Percentiles rank a stretch among this genome's conserved stretches.
phyloP scores from a whole-genome alignment of 1,140 invertebrate genomes.

The Dendroctonus ponderosae region DNA sequence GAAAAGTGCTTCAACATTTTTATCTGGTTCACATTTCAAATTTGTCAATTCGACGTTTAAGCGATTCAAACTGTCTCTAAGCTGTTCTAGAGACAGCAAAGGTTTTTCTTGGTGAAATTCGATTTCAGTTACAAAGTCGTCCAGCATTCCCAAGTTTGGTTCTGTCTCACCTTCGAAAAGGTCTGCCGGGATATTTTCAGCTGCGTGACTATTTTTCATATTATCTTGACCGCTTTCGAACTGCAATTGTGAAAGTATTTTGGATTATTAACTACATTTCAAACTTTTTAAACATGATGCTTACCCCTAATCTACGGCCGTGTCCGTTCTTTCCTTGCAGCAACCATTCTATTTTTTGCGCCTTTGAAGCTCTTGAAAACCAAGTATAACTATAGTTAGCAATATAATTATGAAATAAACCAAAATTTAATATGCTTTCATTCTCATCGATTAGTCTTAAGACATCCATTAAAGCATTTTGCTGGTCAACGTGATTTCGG shows the following conservation, averaged over 20 bases:
- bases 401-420: constrained; percentile 30
- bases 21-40: neutral
- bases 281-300: too few species aligned
- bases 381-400: constrained; percentile 35
- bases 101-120: neutral
- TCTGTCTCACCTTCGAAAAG: neutral
- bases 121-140: constrained; percentile 4
- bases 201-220: too few species aligned
- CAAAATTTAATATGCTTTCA: constrained; percentile 31
- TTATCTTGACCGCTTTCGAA: too few species aligned
- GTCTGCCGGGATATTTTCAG: too few species aligned
- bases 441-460: constrained; percentile 23
- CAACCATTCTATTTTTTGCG: constrained; percentile 39
- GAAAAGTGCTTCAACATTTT: neutral
- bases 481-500: constrained; percentile 14
- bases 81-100: constrained; percentile 6
- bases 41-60: constrained; percentile 1
- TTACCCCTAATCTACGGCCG: too few species aligned
- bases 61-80: constrained; percentile 5
- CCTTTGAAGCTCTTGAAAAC: constrained; percentile 33
- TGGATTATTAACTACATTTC: too few species aligned
- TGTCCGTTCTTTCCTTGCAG: constrained; percentile 19
- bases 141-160: neutral
- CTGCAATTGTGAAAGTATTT: too few species aligned
- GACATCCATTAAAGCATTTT: constrained; percentile 29